A percentile compares a stretch with the other conserved stretches of the same genome.
Conservation (phyloP, 2,888 invertebrate genomes). For the Coleophora flavipennella region DNA sequence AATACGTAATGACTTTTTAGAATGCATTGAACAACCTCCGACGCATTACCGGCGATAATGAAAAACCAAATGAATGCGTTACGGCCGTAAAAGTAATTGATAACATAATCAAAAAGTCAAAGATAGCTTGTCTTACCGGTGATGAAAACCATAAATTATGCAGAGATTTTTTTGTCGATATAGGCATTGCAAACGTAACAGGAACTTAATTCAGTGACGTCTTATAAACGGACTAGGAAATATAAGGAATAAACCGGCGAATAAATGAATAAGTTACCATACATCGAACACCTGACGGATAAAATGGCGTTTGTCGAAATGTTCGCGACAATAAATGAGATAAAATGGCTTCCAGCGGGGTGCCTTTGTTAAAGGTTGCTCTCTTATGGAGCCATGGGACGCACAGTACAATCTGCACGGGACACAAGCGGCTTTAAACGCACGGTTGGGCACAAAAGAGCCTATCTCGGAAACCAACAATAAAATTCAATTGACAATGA, state of each 20-base stretch:
- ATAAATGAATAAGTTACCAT: slow-evolving; percentile 45
- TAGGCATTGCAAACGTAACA: background rate
- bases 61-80: slow-evolving; percentile 42
- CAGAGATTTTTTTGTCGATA: background rate
- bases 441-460: slow-evolving; percentile 67
- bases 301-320: slow-evolving; percentile 33
- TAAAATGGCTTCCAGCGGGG: slow-evolving; percentile 58
- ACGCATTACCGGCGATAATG: slow-evolving; percentile 40
- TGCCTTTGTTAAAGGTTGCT: slow-evolving; percentile 54
- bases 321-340: slow-evolving; percentile 53
- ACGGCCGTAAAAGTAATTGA: slow-evolving; percentile 17
- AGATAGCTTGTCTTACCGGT: background rate
- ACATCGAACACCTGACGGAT: slow-evolving; percentile 55
- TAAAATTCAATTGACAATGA: slow-evolving; percentile 71
- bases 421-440: slow-evolving; percentile 64
- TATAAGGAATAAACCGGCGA: slow-evolving; percentile 30
- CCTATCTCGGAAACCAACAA: slow-evolving; percentile 67
- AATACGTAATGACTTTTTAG: slow-evolving; percentile 46
- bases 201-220: slow-evolving; percentile 4
- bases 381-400: slow-evolving; percentile 41
- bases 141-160: slow-evolving; percentile 5
- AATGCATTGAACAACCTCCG: slow-evolving; percentile 36
- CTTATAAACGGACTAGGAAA: slow-evolving; percentile 1
- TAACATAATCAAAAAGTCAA: slow-evolving; percentile 17
- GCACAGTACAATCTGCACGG: slow-evolving; percentile 31